phyloP scores from a whole-genome alignment of 2,888 invertebrate genomes.

The Eilema depressum region DNA sequence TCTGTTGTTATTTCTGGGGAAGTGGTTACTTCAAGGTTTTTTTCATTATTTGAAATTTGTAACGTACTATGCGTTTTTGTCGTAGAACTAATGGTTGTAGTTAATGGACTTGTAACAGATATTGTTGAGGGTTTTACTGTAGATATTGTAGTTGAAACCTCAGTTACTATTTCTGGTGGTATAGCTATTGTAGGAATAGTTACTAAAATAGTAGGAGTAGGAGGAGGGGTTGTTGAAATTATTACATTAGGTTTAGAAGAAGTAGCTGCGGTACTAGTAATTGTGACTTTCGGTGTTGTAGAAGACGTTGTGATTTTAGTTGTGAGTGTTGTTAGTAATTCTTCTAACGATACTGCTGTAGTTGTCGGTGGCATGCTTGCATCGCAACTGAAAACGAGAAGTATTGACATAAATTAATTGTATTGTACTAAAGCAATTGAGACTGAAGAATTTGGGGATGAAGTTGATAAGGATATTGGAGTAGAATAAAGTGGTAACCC shows the following conservation, averaged over 20 bases:
- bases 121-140: conserved; percentile 11
- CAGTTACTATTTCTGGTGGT: conserved; percentile 31
- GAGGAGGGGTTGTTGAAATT: conserved; percentile 22
- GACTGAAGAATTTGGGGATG: background rate
- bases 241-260: conserved; percentile 25
- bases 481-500: conserved; percentile 72
- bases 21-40: conserved; percentile 18
- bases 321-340: conserved; percentile 75
- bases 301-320: conserved; percentile 54
- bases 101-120: conserved; percentile 15
- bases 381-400: conserved; percentile 76
- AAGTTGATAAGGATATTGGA: background rate
- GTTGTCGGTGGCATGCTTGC: conserved; percentile 69
- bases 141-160: conserved; percentile 11
- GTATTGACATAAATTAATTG: background rate
- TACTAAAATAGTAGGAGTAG: conserved; percentile 10
- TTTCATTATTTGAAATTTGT: conserved; percentile 13
- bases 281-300: conserved; percentile 24
- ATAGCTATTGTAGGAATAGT: conserved; percentile 13
- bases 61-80: conserved; percentile 17
- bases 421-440: background rate
- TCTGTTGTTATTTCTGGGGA: conserved; percentile 18
- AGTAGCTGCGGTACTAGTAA: conserved; percentile 10
- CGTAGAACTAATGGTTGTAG: conserved; percentile 11
- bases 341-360: conserved; percentile 67